Percentiles rank a stretch among this genome's conserved stretches.
These are phyloP conservation scores for Trichopria drosophilae DNA, from an alignment of 2,888 invertebrate species.

Conservation along the genomic window DNA sequence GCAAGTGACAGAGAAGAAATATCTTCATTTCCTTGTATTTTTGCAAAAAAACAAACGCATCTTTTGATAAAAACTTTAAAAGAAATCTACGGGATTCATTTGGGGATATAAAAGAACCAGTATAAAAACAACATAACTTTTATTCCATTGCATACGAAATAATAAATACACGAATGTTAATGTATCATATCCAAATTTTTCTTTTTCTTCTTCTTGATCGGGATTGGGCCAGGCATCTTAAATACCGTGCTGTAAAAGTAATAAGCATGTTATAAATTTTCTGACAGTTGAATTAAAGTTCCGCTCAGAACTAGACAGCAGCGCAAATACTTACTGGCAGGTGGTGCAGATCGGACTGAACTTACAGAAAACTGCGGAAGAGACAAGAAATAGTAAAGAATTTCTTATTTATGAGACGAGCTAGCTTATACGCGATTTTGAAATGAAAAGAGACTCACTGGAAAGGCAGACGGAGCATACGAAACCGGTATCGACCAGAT, in stretches of 20 bases:
- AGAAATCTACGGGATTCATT: no score
- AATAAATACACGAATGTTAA: slow-evolving; percentile 34
- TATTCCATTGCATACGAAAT: slow-evolving; percentile 30
- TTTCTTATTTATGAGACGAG: slow-evolving; percentile 8
- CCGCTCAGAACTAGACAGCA: no score
- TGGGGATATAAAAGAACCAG: no score
- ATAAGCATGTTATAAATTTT: no score
- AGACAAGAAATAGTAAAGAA: slow-evolving; percentile 30
- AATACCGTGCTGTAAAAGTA: slow-evolving; percentile 79
- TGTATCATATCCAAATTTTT: slow-evolving; percentile 60
- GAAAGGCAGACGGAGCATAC: slow-evolving; percentile 98
- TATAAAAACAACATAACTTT: slow-evolving; percentile 10
- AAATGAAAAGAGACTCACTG: slow-evolving; percentile 64
- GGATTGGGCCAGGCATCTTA: slow-evolving; percentile 81
- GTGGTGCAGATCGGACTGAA: slow-evolving; percentile 97
- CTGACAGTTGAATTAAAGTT: no score
- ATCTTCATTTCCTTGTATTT: no score
- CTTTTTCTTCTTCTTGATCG: slow-evolving; percentile 79
- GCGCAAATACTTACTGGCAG: slow-evolving; percentile 79
- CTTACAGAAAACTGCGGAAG: slow-evolving; percentile 88
- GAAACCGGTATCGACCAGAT: slow-evolving; percentile 92
- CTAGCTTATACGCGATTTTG: slow-evolving; percentile 20
- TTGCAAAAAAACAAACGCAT: no score
- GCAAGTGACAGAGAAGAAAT: no score
- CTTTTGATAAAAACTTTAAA: no score